Evolutionary conservation across 2,797 vertebrate genomes (phyloP).

Genomic region (Platyrinchus mystaceus): DNA sequence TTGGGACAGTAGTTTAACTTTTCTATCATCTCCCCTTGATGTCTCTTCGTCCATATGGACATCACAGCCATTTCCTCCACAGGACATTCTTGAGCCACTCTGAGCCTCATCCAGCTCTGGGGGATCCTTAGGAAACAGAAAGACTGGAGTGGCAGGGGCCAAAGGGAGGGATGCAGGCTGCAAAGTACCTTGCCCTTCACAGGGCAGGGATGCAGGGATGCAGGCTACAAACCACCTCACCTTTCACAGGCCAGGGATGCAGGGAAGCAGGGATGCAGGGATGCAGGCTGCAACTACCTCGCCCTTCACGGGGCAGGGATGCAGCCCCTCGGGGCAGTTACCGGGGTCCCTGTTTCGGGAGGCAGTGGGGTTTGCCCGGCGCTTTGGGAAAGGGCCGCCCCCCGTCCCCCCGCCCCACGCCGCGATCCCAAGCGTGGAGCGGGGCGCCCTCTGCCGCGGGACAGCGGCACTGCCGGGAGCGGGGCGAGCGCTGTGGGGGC

Average conservation of each 20-base stretch:
- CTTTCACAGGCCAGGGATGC: not conserved
- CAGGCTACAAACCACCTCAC: not conserved
- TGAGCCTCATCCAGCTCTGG: not conserved
- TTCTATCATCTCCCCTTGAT: not conserved
- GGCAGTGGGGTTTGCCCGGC: not conserved
- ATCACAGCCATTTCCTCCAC: not conserved
- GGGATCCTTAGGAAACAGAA: not conserved
- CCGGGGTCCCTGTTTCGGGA: not conserved
- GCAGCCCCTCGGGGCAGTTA: not conserved
- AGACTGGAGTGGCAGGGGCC: not conserved
- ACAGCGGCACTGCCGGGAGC: not conserved
- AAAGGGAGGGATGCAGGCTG: not conserved
- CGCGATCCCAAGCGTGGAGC: not conserved
- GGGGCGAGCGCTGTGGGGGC: not conserved
- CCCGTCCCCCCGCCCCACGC: not conserved
- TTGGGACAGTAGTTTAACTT: not conserved
- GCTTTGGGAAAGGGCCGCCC: not conserved
- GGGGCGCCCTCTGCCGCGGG: constrained; percentile 21
- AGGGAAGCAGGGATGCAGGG: not conserved
- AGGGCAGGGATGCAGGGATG: not conserved
- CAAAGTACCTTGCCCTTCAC: not conserved
- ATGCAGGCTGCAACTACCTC: not conserved
- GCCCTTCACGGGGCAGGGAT: not conserved
- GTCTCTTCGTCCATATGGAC: not conserved
- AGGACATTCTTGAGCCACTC: not conserved